These are phyloP conservation scores for Drosophila hamatofila DNA, from an alignment of 2,888 invertebrate genomes.

Conservation along the genomic window DNA sequence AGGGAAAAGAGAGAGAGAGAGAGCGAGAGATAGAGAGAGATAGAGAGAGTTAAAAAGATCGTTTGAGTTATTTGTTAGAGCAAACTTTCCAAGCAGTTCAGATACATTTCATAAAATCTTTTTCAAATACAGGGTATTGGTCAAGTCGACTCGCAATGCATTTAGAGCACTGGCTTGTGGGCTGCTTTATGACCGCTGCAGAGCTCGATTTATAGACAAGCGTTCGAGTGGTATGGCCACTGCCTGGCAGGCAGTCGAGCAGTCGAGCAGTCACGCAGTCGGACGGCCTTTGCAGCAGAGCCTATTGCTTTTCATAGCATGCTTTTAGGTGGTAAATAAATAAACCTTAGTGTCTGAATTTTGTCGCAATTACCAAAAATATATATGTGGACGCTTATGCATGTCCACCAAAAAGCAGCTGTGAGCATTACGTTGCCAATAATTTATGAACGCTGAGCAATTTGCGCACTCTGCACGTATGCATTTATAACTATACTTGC, in stretches of 20 bases:
- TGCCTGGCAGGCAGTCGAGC: conserved; percentile 10
- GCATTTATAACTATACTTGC: conserved; percentile 7
- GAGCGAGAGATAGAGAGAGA: too few species aligned
- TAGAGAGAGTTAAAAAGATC: too few species aligned
- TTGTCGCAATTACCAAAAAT: conserved; percentile 49
- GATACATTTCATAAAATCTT: not conserved
- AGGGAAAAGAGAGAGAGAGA: too few species aligned
- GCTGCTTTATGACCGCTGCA: conserved; percentile 59
- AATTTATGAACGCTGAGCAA: conserved; percentile 31
- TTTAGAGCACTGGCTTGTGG: not conserved
- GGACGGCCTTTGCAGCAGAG: conserved; percentile 32
- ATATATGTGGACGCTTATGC: conserved; percentile 4
- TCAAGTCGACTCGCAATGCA: not conserved
- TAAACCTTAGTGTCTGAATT: conserved; percentile 60
- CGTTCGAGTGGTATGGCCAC: conserved; percentile 22
- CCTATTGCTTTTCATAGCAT: conserved; percentile 52
- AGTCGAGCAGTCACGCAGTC: not conserved
- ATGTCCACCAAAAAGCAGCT: conserved; percentile 18
- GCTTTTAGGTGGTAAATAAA: conserved; percentile 58
- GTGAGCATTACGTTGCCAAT: conserved; percentile 25
- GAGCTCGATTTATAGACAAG: conserved; percentile 52
- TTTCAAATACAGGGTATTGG: conserved; percentile 1
- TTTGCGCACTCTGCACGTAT: not conserved
- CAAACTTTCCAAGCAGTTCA: not conserved
- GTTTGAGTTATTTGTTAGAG: not conserved